Evolutionary conservation across 53 echinoderm and acorn worm species (phyloP), one percentile per base, ranked within the genome.

Genomic region (Holothuria leucospilota): DNA sequence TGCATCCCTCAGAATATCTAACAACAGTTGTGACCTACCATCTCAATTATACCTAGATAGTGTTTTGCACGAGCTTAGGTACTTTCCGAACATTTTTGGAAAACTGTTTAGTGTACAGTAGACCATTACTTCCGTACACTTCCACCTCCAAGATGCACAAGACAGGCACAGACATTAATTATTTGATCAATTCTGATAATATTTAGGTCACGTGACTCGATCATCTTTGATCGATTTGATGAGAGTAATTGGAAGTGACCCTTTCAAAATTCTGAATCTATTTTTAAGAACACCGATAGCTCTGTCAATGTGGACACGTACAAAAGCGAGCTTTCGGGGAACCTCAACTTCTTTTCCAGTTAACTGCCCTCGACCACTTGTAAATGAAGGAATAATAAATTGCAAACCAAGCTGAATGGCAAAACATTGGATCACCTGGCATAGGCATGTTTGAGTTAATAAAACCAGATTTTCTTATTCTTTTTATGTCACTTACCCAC

Each of bases 101-200:
- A n/a, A n/a, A n/a, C n/a, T n/a, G n/a, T n/a, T n/a, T n/a, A n/a
- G 34, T 34, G 34, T 34, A 34, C 34, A 34, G 34, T 34, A 34
- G 34, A 2, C 1, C 4, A 88, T 69, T n/a, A n/a, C n/a, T n/a
- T 88, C 49, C 82, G 71, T 7, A 90, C 86, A 71, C 81, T 86
- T 58, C 91, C 74, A 49, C 73, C 73, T 80, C 88, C 88, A 18
- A 91, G 80, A 68, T 84, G 84, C 0, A 88, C 92, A 63, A 91
- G 65, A 10, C 78, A 67, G 6, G n/a, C n/a, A n/a, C n/a, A n/a
- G n/a, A n/a, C n/a, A n/a, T n/a, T n/a, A n/a, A n/a, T n/a, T 29
- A 89, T 21, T 64, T 79, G n/a, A 75, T 89, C 89, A 39, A 89
- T 89, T 58, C 85, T 85, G 12, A 81, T 56, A 24, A 68, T n/a